Conservation (phyloP, 1,140 invertebrate genomes). For the Drosophila orosa region DNA sequence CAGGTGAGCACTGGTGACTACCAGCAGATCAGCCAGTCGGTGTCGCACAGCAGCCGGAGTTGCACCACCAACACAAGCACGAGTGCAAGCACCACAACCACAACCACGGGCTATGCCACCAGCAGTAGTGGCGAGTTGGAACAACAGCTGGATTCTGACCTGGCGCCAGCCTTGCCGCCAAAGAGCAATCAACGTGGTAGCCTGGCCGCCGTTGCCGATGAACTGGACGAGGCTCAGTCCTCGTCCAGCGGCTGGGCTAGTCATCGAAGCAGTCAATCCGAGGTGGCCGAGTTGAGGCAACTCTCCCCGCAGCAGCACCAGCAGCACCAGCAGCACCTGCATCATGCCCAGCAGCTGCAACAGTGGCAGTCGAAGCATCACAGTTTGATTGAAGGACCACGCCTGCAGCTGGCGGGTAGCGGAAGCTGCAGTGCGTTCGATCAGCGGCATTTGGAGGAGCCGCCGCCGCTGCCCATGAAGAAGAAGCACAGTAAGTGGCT, state of each 20-base stretch:
- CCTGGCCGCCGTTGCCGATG: constrained; percentile 86
- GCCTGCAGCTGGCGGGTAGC: constrained; percentile 28
- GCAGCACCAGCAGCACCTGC: constrained; percentile 27
- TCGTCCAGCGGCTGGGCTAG: constrained; percentile 24
- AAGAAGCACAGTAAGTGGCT: constrained; percentile 97
- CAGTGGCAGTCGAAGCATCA: constrained; percentile 77
- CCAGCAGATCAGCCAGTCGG: constrained; percentile 55
- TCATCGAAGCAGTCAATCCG: constrained; percentile 43
- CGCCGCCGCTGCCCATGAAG: constrained; percentile 95
- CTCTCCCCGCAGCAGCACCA: constrained; percentile 58
- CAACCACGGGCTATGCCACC: constrained; percentile 29
- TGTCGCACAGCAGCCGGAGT: constrained; percentile 36
- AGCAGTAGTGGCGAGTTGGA: constrained; percentile 50
- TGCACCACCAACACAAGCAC: constrained; percentile 21
- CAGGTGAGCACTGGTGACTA: constrained; percentile 36
- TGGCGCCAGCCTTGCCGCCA: constrained; percentile 88
- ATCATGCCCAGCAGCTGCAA: constrained; percentile 52
- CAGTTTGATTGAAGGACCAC: constrained; percentile 75
- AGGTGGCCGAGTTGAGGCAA: constrained; percentile 66
- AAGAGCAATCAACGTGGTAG: constrained; percentile 77
- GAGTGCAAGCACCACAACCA: constrained; percentile 29
- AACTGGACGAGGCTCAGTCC: constrained; percentile 84
- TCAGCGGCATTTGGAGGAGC: constrained; percentile 86
- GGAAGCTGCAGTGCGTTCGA: constrained; percentile 59
- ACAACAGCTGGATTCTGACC: constrained; percentile 29